Evolutionary conservation across 2,888 invertebrate genomes (phyloP).

Genomic region (Matsumyia berberina): DNA sequence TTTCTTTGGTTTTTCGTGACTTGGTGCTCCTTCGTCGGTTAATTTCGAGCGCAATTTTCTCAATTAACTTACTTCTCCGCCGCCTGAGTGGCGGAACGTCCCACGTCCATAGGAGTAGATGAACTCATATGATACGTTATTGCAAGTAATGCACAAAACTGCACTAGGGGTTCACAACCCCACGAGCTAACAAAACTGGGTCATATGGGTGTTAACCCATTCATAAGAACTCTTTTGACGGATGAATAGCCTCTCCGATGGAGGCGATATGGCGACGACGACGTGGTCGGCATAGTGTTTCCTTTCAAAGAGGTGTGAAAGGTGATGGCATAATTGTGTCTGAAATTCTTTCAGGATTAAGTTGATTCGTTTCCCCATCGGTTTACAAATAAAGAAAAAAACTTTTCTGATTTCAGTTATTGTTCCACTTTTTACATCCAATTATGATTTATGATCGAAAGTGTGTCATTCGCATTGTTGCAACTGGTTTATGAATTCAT

Average conservation of each 20-base stretch:
- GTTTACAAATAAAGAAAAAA: neutral
- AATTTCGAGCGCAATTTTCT: conserved; percentile 44
- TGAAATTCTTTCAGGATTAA: conserved; percentile 60
- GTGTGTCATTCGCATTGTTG: conserved; percentile 22
- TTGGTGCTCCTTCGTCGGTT: conserved; percentile 14
- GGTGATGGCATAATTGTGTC: conserved; percentile 57
- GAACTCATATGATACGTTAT: conserved; percentile 30
- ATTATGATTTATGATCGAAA: conserved; percentile 42
- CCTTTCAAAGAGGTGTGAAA: conserved; percentile 29
- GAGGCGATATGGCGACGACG: conserved; percentile 29
- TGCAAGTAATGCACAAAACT: neutral
- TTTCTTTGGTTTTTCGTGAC: conserved; percentile 27
- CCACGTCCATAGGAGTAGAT: conserved; percentile 35
- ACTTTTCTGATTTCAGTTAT: conserved; percentile 3
- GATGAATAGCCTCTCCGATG: conserved; percentile 52
- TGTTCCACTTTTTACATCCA: conserved; percentile 42
- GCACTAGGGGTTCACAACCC: conserved; percentile 44
- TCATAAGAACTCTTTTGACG: conserved; percentile 61
- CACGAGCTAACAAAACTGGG: conserved; percentile 49
- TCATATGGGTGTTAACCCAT: conserved; percentile 68
- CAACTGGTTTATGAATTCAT: conserved; percentile 25
- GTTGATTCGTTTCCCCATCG: too few species aligned
- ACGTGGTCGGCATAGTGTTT: conserved; percentile 8
- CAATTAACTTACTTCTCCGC: conserved; percentile 44
- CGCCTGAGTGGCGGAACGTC: conserved; percentile 2